These are phyloP conservation scores for Drosophila nigromelanica DNA, from an alignment of 1,140 invertebrate species.

Conservation along the genomic window DNA sequence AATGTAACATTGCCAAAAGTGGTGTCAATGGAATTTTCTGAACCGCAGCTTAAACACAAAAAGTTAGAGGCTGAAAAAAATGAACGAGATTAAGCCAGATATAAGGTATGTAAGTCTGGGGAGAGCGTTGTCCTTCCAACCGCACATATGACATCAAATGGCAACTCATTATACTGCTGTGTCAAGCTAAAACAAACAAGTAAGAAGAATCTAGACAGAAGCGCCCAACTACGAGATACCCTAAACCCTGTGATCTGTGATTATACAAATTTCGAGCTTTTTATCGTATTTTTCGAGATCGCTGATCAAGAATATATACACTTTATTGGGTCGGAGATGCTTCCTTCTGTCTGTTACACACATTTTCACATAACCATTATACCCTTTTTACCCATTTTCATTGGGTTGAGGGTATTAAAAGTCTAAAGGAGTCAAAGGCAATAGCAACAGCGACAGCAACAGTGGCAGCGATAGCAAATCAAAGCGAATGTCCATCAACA, in stretches of 20 bases:
- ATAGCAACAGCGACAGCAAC: conserved; percentile 23
- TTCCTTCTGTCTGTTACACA: too few relatives aligned
- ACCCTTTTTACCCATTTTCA: too few relatives aligned
- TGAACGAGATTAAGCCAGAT: conserved; percentile 41
- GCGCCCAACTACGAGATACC: too few relatives aligned
- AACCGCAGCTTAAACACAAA: conserved; percentile 40
- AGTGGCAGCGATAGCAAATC: conserved; percentile 50
- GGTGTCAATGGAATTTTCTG: conserved; percentile 42
- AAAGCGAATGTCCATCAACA: conserved; percentile 79
- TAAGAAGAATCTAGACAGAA: conserved; percentile 9
- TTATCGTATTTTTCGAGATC: too few relatives aligned
- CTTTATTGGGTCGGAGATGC: too few relatives aligned
- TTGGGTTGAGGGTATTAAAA: too few relatives aligned
- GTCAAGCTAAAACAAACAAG: conserved; percentile 51
- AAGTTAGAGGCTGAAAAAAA: conserved; percentile 1
- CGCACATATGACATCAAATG: conserved; percentile 74
- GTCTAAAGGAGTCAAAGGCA: too few relatives aligned
- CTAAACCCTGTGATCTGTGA: too few relatives aligned
- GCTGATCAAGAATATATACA: too few relatives aligned
- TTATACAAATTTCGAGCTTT: too few relatives aligned
- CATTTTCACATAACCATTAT: too few relatives aligned
- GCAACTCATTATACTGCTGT: conserved; percentile 71
- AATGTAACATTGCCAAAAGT: conserved; percentile 64
- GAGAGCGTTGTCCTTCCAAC: conserved; percentile 48
- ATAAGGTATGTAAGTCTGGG: conserved; percentile 25